Evolutionary conservation across 2,888 invertebrate species (phyloP), one percentile per base, ranked within the genome.

Genomic region (Dynastes hyllus): DNA sequence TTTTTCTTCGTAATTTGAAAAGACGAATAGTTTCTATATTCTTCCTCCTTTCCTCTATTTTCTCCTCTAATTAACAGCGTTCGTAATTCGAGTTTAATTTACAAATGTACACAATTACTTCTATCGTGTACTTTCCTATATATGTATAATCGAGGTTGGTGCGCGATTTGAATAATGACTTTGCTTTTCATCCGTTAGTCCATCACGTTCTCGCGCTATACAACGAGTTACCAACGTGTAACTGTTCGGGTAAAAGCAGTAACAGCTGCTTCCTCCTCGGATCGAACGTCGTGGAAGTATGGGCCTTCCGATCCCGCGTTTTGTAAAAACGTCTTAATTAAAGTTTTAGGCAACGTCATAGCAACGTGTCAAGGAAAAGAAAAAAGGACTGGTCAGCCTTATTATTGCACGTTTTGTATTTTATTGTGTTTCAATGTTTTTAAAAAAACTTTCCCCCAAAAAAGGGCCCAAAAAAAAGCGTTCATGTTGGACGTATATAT

Each of bases 141-240:
- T 11, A 27, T 8, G 63, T 63, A 32, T 63, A 67, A 67, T 45
- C 40, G 16, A 67, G 45, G 66, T 45, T 67, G 40, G 55, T 58
- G 55, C 22, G 55, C 55, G 55, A 67, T 67, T 67, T 67, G 66
- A 67, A 67, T 67, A 67, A 67, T 67, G 66, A 67, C 66, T 63
- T 63, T 40, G 66, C 66, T 67, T 67, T 67, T 67, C 11, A 16
- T 45, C 16, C 66, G 55, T 58, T 58, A 58, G 55, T 58, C 16
- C 22, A 22, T 58, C 55, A 22, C 22, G 55, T 58, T 58, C 22
- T 16, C 22, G 55, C 55, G 55, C 55, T 45, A 58, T 58, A 45
- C 5, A 11, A 2, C 45, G 45, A 45, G 45, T 1, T 1, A 45
- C 45, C 45, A 45, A 45, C 45, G 45, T 11, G 45, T 45, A 58